phyloP scores from a whole-genome alignment of 2,797 vertebrate genomes.

The Cuculus canorus region DNA sequence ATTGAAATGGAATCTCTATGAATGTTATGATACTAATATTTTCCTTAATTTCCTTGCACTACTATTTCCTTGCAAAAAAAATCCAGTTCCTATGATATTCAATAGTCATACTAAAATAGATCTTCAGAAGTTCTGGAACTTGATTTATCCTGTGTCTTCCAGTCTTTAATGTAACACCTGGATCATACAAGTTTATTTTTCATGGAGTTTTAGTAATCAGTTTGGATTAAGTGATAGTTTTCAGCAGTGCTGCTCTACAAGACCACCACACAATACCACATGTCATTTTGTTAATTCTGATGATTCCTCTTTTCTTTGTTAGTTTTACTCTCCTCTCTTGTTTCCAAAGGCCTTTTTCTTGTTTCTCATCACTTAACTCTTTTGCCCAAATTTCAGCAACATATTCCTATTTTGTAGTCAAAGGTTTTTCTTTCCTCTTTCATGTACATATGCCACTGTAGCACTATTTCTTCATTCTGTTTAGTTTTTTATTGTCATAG shows the following conservation, averaged over 20 bases:
- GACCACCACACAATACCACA: background rate
- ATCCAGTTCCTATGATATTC: background rate
- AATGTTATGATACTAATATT: background rate
- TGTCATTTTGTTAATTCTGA: background rate
- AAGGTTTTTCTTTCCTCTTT: background rate
- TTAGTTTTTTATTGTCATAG: background rate
- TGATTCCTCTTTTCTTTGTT: background rate
- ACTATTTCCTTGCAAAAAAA: background rate
- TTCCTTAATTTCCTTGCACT: background rate
- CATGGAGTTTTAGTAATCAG: background rate
- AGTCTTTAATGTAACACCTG: background rate
- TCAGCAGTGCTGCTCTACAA: background rate
- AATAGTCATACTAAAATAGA: background rate
- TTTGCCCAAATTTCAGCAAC: background rate
- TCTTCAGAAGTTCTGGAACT: background rate
- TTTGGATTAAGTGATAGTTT: background rate
- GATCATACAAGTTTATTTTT: background rate
- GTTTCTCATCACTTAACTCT: background rate
- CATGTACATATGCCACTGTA: background rate
- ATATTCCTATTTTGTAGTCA: background rate
- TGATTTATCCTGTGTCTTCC: background rate
- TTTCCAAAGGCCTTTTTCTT: background rate
- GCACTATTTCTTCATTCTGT: background rate
- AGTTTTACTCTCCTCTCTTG: background rate
- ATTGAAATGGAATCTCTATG: constrained; percentile 2